These are phyloP conservation scores for Trematocara marginatum DNA, from an alignment of 2,113 vertebrate genomes.

Conservation along the genomic window DNA sequence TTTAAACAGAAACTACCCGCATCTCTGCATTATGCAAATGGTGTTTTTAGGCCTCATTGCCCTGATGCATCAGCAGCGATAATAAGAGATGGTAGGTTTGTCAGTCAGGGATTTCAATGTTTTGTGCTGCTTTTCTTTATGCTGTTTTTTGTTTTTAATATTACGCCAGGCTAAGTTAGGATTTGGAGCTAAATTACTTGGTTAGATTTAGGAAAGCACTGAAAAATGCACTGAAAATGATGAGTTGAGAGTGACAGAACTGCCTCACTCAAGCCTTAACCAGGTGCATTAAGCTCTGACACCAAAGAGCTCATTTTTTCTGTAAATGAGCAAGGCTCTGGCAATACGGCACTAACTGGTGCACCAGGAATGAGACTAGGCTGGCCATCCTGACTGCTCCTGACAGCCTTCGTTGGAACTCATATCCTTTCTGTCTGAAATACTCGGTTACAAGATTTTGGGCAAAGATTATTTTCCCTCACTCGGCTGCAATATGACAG, in stretches of 20 bases:
- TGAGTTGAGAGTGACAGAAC: not conserved
- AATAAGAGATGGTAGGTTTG: not conserved
- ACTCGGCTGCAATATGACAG: not conserved
- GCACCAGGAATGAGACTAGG: not conserved
- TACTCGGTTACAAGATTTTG: not conserved
- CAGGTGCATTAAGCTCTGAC: not conserved
- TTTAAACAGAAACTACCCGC: not conserved
- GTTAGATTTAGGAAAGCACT: not conserved
- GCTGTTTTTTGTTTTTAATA: not conserved
- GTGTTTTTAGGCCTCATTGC: not conserved
- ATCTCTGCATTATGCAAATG: not conserved
- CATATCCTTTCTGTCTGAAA: not conserved
- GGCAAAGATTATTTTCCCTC: not conserved
- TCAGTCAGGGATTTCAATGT: not conserved
- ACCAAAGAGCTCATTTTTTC: not conserved
- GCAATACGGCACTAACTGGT: not conserved
- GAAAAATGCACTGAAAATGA: not conserved
- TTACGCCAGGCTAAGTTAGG: fast-evolving
- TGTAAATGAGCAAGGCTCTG: not conserved
- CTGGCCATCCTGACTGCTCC: not conserved
- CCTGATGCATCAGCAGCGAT: not conserved
- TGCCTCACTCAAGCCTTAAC: not conserved
- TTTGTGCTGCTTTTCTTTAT: not conserved
- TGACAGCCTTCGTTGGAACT: not conserved
- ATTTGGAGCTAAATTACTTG: not conserved